These are phyloP conservation scores for Tanytarsus gracilentus DNA, from an alignment of 2,888 invertebrate species.

Conservation along the genomic window DNA sequence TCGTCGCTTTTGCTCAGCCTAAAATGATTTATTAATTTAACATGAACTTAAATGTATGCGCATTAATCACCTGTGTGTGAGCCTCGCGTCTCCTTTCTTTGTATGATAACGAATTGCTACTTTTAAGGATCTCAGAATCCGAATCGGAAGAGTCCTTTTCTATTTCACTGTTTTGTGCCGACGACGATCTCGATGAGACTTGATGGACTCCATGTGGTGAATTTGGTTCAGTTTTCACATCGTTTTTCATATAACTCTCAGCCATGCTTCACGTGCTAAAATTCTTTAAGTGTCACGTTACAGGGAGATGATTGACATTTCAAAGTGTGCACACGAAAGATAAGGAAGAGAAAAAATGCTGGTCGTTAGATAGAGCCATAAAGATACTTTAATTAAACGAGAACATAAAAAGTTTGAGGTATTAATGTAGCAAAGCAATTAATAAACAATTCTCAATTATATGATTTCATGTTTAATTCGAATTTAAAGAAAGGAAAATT, in stretches of 20 bases:
- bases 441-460: too few relatives aligned
- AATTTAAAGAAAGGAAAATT: too few relatives aligned
- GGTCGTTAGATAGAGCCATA: too few relatives aligned
- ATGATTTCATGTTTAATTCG: too few relatives aligned
- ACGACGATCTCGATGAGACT: conserved; percentile 18
- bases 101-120: conserved; percentile 64
- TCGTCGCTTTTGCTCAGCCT: conserved; percentile 88
- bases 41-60: neutral
- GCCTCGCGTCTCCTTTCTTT: conserved; percentile 90
- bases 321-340: too few relatives aligned
- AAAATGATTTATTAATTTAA: neutral
- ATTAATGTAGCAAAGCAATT: too few relatives aligned
- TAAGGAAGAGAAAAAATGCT: too few relatives aligned
- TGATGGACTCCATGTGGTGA: conserved; percentile 13
- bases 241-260: conserved; percentile 16
- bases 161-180: conserved; percentile 18
- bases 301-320: too few relatives aligned
- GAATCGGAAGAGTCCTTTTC: conserved; percentile 42
- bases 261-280: conserved; percentile 17
- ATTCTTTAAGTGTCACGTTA: too few relatives aligned
- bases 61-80: conserved; percentile 57
- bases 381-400: too few relatives aligned
- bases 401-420: too few relatives aligned
- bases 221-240: conserved; percentile 15
- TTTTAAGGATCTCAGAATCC: conserved; percentile 48